Conservation (phyloP, 2,113 vertebrate genomes). For the Phocoena phocoena region DNA sequence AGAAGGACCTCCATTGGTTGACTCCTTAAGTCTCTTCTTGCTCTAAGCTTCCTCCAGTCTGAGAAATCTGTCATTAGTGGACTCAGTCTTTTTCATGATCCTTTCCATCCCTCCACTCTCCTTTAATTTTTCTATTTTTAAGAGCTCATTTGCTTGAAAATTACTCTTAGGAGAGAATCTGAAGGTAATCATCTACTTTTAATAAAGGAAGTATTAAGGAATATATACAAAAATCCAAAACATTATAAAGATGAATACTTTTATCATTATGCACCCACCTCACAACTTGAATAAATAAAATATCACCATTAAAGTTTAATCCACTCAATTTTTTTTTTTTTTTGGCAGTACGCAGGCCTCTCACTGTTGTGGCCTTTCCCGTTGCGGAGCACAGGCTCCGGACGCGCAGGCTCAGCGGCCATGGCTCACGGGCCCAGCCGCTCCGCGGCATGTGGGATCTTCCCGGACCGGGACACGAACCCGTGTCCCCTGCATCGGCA, state of each 20-base stretch:
- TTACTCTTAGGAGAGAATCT: neutral
- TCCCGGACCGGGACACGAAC: no score
- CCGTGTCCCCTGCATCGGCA: no score
- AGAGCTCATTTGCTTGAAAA: neutral
- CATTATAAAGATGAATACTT: neutral
- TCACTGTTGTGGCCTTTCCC: no score
- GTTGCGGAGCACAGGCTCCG: no score
- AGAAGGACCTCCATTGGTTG: neutral
- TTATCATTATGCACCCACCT: neutral
- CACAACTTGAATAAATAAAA: neutral
- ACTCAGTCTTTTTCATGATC: neutral
- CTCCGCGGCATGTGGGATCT: no score
- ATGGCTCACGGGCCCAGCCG: no score
- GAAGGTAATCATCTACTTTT: neutral
- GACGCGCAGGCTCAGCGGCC: no score
- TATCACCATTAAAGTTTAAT: neutral
- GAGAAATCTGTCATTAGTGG: neutral
- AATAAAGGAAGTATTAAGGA: neutral
- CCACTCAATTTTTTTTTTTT: neutral
- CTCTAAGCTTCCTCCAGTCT: neutral
- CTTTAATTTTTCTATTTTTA: neutral
- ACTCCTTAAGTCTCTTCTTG: neutral
- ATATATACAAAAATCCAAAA: neutral
- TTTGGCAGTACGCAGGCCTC: no score
- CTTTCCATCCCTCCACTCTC: neutral